Conservation (phyloP, 2,113 vertebrate species). For the Ifrita kowaldi region DNA sequence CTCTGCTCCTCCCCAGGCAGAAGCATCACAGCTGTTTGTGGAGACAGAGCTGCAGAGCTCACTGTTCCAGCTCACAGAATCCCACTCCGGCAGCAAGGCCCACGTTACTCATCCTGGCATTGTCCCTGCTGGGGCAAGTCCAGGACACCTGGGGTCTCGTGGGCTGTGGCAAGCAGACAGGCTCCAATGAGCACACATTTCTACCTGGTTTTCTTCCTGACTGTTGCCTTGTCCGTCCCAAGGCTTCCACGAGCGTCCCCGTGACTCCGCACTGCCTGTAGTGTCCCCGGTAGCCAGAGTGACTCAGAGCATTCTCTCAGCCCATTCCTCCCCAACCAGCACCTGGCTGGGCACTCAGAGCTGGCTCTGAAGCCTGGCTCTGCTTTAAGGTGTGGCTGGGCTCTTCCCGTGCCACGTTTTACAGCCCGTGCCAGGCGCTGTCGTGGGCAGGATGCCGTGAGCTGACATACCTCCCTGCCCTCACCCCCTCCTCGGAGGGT, state of each 20-base stretch:
- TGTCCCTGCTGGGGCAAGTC: conserved; percentile 14
- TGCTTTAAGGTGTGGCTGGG: not conserved
- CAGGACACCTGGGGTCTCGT: not conserved
- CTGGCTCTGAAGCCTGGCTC: not conserved
- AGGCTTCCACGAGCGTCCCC: not conserved
- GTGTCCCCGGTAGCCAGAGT: not conserved
- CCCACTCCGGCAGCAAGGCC: conserved; percentile 21
- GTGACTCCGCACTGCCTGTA: not conserved
- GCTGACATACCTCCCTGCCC: conserved; percentile 52
- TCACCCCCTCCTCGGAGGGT: not conserved
- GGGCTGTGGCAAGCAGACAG: conserved; percentile 32
- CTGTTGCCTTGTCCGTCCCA: conserved; percentile 48
- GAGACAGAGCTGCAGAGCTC: conserved; percentile 42
- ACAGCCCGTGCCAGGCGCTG: not conserved
- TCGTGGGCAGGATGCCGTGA: not conserved
- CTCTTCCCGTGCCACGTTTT: not conserved
- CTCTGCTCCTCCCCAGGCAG: not conserved
- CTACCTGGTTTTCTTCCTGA: conserved; percentile 60
- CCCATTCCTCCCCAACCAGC: not conserved
- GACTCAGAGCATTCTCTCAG: conserved; percentile 9
- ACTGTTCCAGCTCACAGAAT: conserved; percentile 35
- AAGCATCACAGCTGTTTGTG: conserved; percentile 22
- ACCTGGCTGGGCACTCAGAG: not conserved
- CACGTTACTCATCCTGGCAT: not conserved
- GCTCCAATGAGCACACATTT: conserved; percentile 58